Base-by-base conservation (phyloP, 2,888 invertebrate genomes). In the Frankliniella fusca region DNA sequence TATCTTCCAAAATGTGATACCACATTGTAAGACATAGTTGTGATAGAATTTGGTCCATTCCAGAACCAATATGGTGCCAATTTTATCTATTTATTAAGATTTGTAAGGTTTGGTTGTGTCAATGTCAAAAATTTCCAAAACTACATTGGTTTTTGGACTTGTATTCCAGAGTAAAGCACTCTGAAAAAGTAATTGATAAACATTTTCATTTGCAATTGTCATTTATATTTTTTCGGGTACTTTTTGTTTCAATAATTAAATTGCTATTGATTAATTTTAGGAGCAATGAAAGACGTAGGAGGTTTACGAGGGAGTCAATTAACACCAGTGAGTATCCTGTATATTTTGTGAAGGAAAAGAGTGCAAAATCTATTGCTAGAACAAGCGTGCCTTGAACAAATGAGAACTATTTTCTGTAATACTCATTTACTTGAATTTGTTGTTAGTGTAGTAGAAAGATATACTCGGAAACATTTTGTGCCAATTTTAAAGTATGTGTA, bases 1-100 rank as follows among this genome's bases (percentile, higher is more conserved):
- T 54, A 54, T 76, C 70, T 76, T 76, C 70, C 70, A 27, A 76
- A 23, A 76, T 76, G 70, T 76, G 70, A 76, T 76, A 76, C 27
- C 23, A 8, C 27, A 27, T 23, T 70, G n/a, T 12, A 76, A 38
- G 38, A 38, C 38, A 38, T 38, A 38, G 38, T 76, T 76, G n/a
- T 76, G 70, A 27, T 15, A 76, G 70, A 9, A 27, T 8, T 12
- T 76, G 70, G 5, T 54, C 20, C 54, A 54, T 54, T 54, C 54
- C 54, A 54, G 54, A 20, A 54, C 54, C 54, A 54, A 54, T 20
- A 54, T 54, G 54, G 54, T 54, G 54, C 54, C 54, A 54, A 54
- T 54, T 15, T 54, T 7, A 54, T 54, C 27, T 9, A 12, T 23
- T 76, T 23, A 27, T 11, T 76, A 76, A 9, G 23, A 76, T 76